These are phyloP conservation scores for Stratiolaelaps scimitus DNA, from an alignment of 1,140 invertebrate genomes.

Conservation along the genomic window DNA sequence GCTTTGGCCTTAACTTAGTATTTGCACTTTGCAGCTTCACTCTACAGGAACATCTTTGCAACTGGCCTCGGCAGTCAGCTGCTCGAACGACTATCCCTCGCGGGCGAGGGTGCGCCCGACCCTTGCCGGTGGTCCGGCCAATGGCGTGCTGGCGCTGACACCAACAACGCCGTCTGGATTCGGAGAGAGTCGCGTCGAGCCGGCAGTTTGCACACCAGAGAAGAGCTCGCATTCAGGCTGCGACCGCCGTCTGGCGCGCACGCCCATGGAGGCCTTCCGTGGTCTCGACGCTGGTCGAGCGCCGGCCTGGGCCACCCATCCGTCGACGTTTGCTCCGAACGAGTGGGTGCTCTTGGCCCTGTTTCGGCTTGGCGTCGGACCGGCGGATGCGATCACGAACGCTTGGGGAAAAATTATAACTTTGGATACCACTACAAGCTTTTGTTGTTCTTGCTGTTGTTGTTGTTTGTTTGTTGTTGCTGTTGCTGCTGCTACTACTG, in stretches of 20 bases:
- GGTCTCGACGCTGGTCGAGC: too few species aligned
- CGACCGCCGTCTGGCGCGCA: constrained; percentile 13
- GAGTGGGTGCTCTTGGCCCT: too few species aligned
- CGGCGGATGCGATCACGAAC: too few species aligned
- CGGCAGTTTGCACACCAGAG: constrained; percentile 6
- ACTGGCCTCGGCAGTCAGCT: constrained; percentile 10
- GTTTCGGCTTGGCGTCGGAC: too few species aligned
- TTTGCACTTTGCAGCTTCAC: constrained; percentile 13
- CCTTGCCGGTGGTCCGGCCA: background rate
- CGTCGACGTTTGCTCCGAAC: too few species aligned
- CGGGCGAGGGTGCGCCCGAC: background rate
- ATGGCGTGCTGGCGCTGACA: background rate
- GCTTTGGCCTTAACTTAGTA: background rate
- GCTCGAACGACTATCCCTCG: constrained; percentile 26
- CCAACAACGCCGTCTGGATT: constrained; percentile 7
- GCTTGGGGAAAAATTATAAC: too few species aligned
- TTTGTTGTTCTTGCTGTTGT: too few species aligned
- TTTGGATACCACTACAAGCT: too few species aligned
- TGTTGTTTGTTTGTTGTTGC: too few species aligned
- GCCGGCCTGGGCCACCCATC: too few species aligned
- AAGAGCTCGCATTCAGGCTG: background rate
- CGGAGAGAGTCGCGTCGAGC: constrained; percentile 23
- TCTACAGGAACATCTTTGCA: constrained; percentile 27
- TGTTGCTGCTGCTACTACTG: too few species aligned
- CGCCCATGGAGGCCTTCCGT: background rate